Evolutionary conservation across 1,140 invertebrate species (phyloP).

Genomic region (Dendrolimus punctatus): DNA sequence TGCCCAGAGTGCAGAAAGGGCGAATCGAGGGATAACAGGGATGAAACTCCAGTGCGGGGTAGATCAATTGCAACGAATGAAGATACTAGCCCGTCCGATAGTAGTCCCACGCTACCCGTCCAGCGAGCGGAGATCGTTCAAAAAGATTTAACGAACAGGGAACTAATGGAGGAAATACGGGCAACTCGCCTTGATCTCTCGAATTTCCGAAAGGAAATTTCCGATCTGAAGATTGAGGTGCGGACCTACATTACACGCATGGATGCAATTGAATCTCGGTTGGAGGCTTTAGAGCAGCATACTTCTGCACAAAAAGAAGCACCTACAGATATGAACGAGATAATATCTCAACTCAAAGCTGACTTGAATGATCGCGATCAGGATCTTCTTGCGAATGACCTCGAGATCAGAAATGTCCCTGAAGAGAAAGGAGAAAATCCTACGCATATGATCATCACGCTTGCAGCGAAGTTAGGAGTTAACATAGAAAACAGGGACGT

Average conservation of each 20-base stretch:
- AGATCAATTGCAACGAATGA: too few species aligned
- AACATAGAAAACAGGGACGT: constrained; percentile 5
- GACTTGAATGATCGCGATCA: constrained; percentile 10
- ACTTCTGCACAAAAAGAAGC: too few species aligned
- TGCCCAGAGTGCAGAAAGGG: too few species aligned
- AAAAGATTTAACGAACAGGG: too few species aligned
- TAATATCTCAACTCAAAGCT: neutral
- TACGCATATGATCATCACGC: neutral
- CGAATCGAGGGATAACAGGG: too few species aligned
- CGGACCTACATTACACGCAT: neutral
- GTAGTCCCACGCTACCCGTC: too few species aligned
- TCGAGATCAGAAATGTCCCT: constrained; percentile 4
- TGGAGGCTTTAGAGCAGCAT: neutral
- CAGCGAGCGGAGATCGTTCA: too few species aligned
- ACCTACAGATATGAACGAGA: neutral
- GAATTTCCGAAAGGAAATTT: too few species aligned
- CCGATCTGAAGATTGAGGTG: neutral
- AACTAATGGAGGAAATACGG: too few species aligned
- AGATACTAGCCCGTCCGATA: too few species aligned
- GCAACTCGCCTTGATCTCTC: too few species aligned
- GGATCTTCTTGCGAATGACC: constrained; percentile 5
- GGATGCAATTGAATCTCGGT: neutral
- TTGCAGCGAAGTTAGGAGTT: constrained; percentile 9
- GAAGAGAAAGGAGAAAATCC: constrained; percentile 6
- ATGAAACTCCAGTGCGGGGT: too few species aligned